These are phyloP conservation scores for Eleginops maclovinus DNA, from an alignment of 2,113 vertebrate species.

Conservation along the genomic window DNA sequence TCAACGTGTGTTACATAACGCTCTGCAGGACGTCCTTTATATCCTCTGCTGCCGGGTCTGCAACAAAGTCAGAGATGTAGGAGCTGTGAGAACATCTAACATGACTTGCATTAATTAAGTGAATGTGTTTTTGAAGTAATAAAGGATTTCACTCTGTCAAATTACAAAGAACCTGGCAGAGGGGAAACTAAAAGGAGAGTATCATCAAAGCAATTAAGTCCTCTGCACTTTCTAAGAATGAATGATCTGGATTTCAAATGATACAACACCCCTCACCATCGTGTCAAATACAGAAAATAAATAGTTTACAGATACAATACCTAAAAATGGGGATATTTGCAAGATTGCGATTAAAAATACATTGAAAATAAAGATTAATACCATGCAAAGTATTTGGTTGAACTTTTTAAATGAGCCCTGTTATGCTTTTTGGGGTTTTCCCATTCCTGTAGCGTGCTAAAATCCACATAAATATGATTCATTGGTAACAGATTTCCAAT, in stretches of 20 bases:
- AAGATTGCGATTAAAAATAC: too few relatives aligned
- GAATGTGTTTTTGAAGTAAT: conserved; percentile 8
- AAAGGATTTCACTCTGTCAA: too few relatives aligned
- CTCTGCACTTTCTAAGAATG: background rate
- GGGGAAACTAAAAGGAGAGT: conserved; percentile 10
- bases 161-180: too few relatives aligned
- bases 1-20: conserved; percentile 48
- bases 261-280: background rate
- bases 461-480: too few relatives aligned
- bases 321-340: too few relatives aligned
- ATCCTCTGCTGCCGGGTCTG: conserved; percentile 27
- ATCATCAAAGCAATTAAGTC: conserved; percentile 15
- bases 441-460: too few relatives aligned
- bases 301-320: too few relatives aligned
- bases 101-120: conserved; percentile 3
- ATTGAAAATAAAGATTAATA: too few relatives aligned
- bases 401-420: too few relatives aligned
- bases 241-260: background rate
- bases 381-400: too few relatives aligned
- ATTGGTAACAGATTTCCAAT: conserved; percentile 25
- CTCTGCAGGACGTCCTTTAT: conserved; percentile 48
- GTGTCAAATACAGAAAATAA: conserved; percentile 30
- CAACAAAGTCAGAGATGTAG: conserved; percentile 39
- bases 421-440: too few relatives aligned
- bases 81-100: conserved; percentile 29